Evolutionary conservation across 2,113 vertebrate genomes (phyloP).

Genomic region (Lepisosteus osseus): DNA sequence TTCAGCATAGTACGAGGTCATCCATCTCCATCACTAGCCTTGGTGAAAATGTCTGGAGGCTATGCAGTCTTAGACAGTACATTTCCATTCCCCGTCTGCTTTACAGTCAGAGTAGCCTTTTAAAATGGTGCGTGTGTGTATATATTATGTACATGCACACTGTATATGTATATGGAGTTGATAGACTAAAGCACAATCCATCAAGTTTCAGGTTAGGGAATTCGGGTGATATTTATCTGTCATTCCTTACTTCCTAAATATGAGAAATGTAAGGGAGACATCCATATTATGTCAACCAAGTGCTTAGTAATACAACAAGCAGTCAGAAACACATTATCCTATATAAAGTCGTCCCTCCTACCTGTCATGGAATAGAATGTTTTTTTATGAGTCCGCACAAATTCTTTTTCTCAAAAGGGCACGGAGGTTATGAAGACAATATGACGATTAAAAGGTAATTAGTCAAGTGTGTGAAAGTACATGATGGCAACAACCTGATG

Average conservation of each 20-base stretch:
- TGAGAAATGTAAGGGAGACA: not conserved
- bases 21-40: not conserved
- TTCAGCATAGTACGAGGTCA: not conserved
- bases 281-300: not conserved
- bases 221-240: not conserved
- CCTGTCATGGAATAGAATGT: too few species aligned
- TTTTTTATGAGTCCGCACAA: too few species aligned
- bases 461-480: too few species aligned
- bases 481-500: too few species aligned
- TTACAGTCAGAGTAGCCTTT: not conserved
- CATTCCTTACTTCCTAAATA: not conserved
- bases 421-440: too few species aligned
- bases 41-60: not conserved
- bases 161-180: not conserved
- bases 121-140: not conserved
- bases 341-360: too few species aligned
- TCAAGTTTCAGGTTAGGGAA: not conserved
- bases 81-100: not conserved
- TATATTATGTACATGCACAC: too few species aligned
- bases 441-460: too few species aligned
- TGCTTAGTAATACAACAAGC: not conserved
- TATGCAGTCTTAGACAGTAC: not conserved
- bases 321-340: too few species aligned
- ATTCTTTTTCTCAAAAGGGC: too few species aligned
- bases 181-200: not conserved